Evolutionary conservation across 2,113 vertebrate genomes (phyloP).

Genomic region (Oryctolagus cuniculus): DNA sequence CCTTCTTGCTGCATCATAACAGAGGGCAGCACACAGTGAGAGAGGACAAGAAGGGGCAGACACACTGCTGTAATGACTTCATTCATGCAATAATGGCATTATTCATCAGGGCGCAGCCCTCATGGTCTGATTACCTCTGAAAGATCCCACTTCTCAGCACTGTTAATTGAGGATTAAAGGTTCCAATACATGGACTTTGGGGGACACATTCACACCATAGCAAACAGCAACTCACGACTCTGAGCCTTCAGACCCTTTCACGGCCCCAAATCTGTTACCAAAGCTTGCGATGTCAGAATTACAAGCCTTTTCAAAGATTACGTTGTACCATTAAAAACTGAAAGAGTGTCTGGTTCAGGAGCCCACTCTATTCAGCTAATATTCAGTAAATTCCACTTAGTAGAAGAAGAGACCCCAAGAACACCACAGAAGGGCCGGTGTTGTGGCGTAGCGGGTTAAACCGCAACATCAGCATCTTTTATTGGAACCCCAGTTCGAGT

Average conservation of each 20-base stretch:
- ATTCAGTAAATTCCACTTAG: not conserved
- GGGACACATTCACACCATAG: not conserved
- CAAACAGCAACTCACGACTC: not conserved
- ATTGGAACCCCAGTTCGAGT: no score
- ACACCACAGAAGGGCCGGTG: not conserved
- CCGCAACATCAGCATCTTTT: no score
- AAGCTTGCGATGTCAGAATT: not conserved
- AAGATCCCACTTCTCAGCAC: not conserved
- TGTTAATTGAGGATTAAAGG: not conserved
- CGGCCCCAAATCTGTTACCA: not conserved
- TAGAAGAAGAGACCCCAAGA: not conserved
- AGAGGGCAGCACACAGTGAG: not conserved
- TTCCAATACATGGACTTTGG: not conserved
- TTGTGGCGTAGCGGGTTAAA: no score
- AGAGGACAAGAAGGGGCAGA: not conserved
- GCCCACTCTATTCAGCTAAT: not conserved
- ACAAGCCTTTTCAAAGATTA: not conserved
- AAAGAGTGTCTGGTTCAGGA: not conserved
- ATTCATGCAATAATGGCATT: not conserved
- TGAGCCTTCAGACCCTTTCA: not conserved
- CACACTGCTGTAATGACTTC: not conserved
- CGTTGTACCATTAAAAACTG: not conserved
- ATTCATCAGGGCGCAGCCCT: not conserved
- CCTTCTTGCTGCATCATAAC: not conserved
- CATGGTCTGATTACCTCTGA: not conserved